These are phyloP conservation scores for Cylindroiulus punctatus DNA, from an alignment of 2,888 invertebrate species.

Conservation along the genomic window DNA sequence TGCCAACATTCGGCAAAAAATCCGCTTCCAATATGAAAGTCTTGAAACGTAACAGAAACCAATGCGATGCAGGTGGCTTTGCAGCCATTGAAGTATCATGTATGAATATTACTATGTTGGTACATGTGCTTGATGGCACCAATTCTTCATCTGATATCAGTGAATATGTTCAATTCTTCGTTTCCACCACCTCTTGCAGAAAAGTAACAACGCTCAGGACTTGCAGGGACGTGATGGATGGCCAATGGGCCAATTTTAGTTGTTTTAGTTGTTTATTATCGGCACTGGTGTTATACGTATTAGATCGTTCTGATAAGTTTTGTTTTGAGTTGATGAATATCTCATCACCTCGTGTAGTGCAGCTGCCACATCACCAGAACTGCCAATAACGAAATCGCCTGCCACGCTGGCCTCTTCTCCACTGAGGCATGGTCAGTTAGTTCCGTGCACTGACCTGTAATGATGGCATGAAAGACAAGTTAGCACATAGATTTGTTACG, in stretches of 20 bases:
- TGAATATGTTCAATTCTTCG: conserved; percentile 8
- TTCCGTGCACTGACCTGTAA: conserved; percentile 14
- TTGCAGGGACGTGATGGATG: conserved; percentile 36
- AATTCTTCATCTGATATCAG: background rate
- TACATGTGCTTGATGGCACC: conserved; percentile 31
- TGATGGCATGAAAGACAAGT: background rate
- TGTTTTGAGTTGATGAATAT: conserved; percentile 31
- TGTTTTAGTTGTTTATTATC: background rate
- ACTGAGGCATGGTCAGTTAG: background rate
- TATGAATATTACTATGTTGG: conserved; percentile 42
- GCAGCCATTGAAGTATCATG: background rate
- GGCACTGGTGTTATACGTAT: conserved; percentile 42
- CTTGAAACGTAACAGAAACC: conserved; percentile 38
- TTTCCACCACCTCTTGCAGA: conserved; percentile 22
- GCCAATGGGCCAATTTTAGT: conserved; percentile 1
- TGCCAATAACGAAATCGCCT: conserved; percentile 14
- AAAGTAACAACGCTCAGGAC: background rate
- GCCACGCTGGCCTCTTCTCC: background rate
- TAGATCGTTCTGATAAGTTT: conserved; percentile 42
- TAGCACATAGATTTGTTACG: too few relatives aligned
- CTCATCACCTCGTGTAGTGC: conserved; percentile 26
- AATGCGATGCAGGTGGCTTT: conserved; percentile 33
- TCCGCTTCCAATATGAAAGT: conserved; percentile 42
- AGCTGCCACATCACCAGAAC: conserved; percentile 34
- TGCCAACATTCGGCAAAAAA: conserved; percentile 33